Percentiles rank a stretch among this genome's conserved stretches.
Conservation (phyloP, 2,113 vertebrate species). For the Cottus gobio region DNA sequence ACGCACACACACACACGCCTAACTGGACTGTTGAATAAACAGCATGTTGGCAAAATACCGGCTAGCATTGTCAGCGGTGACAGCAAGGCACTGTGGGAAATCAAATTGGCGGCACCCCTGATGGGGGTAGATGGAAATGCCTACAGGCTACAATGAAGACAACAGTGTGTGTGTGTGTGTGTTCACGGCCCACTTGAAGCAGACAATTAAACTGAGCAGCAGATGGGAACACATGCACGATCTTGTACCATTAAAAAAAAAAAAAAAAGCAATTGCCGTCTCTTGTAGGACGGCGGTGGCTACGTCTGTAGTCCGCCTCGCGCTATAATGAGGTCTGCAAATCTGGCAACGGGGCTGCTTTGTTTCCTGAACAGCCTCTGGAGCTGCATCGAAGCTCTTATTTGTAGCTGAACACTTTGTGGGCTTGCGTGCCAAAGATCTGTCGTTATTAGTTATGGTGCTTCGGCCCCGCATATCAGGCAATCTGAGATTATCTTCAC, state of each 20-base stretch:
- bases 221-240: conserved; percentile 44
- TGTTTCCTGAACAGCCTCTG: conserved; percentile 20
- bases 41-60: conserved; percentile 53
- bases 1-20: neutral
- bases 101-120: conserved; percentile 37
- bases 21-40: conserved; percentile 31
- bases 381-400: conserved; percentile 5
- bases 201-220: conserved; percentile 62
- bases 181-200: conserved; percentile 36
- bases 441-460: neutral
- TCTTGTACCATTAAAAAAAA: conserved; percentile 59
- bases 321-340: conserved; percentile 40
- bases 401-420: neutral
- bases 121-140: conserved; percentile 52
- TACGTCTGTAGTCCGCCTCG: conserved; percentile 6
- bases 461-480: neutral
- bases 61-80: conserved; percentile 24
- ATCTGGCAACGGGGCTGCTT: conserved; percentile 30
- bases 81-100: conserved; percentile 50
- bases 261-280: conserved; percentile 60
- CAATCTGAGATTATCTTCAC: neutral
- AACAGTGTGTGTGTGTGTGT: neutral
- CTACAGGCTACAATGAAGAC: conserved; percentile 39
- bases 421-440: neutral
- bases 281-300: conserved; percentile 11